phyloP scores from a whole-genome alignment of 2,888 invertebrate species.

The Ophraella communa region DNA sequence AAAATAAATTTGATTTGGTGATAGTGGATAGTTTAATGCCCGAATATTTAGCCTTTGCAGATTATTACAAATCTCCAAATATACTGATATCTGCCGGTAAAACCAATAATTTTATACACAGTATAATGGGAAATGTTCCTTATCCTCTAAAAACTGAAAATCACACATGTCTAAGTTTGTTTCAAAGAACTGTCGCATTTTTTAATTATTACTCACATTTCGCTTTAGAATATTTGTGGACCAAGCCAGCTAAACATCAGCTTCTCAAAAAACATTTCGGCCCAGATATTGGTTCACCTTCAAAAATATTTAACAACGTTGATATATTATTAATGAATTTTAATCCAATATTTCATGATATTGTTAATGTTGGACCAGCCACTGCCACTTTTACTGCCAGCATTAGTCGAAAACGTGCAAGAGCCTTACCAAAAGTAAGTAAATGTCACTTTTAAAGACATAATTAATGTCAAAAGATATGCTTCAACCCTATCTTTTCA shows the following conservation, averaged over 20 bases:
- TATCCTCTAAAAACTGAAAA: neutral
- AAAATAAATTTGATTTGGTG: neutral
- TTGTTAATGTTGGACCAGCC: neutral
- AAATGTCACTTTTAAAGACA: neutral
- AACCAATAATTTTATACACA: neutral
- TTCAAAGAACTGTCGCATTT: neutral
- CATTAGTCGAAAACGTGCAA: neutral
- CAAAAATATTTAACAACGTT: neutral
- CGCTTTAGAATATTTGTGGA: neutral
- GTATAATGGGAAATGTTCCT: neutral
- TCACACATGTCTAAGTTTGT: neutral
- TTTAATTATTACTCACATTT: neutral
- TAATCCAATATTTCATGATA: neutral
- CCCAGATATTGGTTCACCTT: neutral
- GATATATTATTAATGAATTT: neutral
- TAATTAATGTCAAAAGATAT: neutral
- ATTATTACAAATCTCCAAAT: neutral
- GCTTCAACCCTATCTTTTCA: too few species aligned
- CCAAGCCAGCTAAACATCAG: neutral
- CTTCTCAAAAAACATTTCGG: neutral
- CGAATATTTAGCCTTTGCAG: neutral
- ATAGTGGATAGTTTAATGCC: neutral
- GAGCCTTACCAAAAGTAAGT: neutral
- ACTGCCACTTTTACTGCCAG: neutral
- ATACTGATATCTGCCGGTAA: neutral